phyloP scores from a whole-genome alignment of 1,140 invertebrate genomes.

The Cardiocondyla obscurior region DNA sequence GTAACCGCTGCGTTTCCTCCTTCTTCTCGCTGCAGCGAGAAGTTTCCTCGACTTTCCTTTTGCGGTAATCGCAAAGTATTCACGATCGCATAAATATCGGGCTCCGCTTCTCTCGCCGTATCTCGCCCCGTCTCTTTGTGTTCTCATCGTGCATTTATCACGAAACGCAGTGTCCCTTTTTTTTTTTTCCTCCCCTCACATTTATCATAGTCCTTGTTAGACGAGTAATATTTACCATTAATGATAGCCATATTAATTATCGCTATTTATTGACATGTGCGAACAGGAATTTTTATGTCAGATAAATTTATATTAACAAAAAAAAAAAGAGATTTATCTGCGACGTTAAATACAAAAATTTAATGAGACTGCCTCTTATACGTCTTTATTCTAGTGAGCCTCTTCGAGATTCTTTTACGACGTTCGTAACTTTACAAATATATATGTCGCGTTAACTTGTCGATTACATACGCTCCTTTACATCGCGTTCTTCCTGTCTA shows the following conservation, averaged over 20 bases:
- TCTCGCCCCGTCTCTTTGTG: not conserved
- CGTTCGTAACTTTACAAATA: slow-evolving; percentile 16
- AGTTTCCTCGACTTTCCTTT: slow-evolving; percentile 10
- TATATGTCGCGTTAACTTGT: slow-evolving; percentile 42
- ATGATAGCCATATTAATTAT: not conserved
- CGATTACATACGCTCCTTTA: slow-evolving; percentile 15
- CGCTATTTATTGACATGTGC: not conserved
- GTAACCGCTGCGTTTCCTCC: slow-evolving; percentile 22
- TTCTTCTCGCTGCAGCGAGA: slow-evolving; percentile 8
- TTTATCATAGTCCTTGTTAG: not conserved
- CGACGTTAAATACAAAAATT: not conserved
- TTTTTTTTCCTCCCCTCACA: no score
- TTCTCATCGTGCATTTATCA: not conserved
- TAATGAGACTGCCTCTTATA: not conserved
- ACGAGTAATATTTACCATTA: not conserved
- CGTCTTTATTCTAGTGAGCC: not conserved
- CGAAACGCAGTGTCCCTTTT: not conserved
- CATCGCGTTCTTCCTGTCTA: not conserved
- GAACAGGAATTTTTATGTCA: not conserved
- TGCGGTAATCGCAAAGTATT: slow-evolving; percentile 19
- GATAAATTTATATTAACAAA: not conserved
- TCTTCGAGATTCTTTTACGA: not conserved
- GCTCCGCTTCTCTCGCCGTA: not conserved
- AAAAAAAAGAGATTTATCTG: no score
- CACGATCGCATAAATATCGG: slow-evolving; percentile 13